A percentile compares a stretch with the other conserved stretches of the same genome.
phyloP scores from a whole-genome alignment of 1,140 invertebrate species.

The Papilio glaucus region DNA sequence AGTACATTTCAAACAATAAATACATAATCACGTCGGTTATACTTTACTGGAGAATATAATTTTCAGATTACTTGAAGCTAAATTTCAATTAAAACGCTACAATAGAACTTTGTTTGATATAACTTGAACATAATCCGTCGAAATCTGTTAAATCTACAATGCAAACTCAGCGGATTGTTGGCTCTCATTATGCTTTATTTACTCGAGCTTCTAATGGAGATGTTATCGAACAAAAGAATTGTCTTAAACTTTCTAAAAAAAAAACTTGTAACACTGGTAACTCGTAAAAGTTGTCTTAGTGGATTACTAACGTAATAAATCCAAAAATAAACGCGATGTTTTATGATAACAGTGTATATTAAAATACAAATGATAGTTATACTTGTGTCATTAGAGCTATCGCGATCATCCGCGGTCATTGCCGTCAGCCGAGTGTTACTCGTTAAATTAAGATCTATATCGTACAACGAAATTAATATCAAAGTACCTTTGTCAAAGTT shows the following conservation, averaged over 20 bases:
- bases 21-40: constrained; percentile 9
- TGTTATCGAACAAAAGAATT: constrained; percentile 27
- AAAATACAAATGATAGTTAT: constrained; percentile 25
- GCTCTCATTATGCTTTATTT: constrained; percentile 35
- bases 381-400: constrained; percentile 28
- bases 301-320: constrained; percentile 21
- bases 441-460: constrained; percentile 33
- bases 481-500: constrained; percentile 30
- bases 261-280: background rate
- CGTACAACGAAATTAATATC: constrained; percentile 28
- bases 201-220: constrained; percentile 25
- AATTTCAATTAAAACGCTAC: constrained; percentile 39
- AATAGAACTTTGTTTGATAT: constrained; percentile 37
- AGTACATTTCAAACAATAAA: background rate
- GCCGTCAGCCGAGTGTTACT: constrained; percentile 25
- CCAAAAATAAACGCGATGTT: constrained; percentile 25
- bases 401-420: constrained; percentile 31
- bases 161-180: constrained; percentile 23
- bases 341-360: constrained; percentile 10
- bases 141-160: constrained; percentile 34
- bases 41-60: constrained; percentile 29
- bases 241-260: constrained; percentile 24
- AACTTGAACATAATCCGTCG: constrained; percentile 33
- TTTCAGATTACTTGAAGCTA: constrained; percentile 30
- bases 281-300: constrained; percentile 9